Evolutionary conservation across 2,113 vertebrate species (phyloP).

Genomic region (Glareola pratincola): DNA sequence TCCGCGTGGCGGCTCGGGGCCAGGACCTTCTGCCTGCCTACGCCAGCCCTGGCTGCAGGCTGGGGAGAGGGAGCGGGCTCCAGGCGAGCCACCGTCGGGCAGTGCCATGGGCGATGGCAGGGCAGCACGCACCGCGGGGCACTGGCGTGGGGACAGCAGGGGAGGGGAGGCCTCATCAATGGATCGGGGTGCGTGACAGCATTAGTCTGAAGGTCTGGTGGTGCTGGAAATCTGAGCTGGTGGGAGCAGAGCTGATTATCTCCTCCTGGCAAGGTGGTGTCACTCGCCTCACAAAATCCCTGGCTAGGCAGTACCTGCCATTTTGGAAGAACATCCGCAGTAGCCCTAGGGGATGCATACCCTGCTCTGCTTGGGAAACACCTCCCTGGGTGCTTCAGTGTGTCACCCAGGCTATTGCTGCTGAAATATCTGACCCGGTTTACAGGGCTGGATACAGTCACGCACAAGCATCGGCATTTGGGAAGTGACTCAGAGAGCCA

Average conservation of each 20-base stretch:
- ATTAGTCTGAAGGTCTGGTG: not conserved
- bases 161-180: not conserved
- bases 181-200: fast-evolving
- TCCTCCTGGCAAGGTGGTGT: not conserved
- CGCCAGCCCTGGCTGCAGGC: not conserved
- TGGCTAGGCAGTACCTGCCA: not conserved
- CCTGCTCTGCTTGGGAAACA: not conserved
- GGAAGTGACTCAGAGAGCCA: not conserved
- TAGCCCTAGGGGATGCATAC: not conserved
- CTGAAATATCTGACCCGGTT: not conserved
- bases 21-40: not conserved
- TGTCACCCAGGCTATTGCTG: not conserved
- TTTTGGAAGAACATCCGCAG: not conserved
- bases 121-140: not conserved
- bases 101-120: not conserved
- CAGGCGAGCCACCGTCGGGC: not conserved
- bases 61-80: not conserved
- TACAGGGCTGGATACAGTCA: not conserved
- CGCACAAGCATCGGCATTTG: not conserved
- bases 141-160: not conserved
- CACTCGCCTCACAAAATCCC: not conserved
- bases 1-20: fast-evolving
- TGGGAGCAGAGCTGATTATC: not conserved
- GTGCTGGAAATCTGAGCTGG: not conserved
- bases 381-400: not conserved